Conservation (phyloP, 2,113 vertebrate species). For the Callocephalon fimbriatum region DNA sequence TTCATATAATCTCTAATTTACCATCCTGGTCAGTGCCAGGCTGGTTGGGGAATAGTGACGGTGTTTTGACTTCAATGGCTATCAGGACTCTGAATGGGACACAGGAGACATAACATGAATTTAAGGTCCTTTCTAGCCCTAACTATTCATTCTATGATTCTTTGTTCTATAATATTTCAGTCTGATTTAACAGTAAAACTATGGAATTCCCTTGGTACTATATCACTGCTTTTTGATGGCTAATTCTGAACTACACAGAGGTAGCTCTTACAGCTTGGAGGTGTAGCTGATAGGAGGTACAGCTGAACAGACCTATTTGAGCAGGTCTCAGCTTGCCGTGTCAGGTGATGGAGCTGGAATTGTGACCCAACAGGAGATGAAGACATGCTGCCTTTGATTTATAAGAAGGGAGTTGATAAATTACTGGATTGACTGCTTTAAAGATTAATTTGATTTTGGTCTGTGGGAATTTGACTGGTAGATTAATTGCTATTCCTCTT, state of each 20-base stretch:
- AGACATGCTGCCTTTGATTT: background rate
- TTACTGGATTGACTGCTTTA: background rate
- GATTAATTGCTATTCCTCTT: background rate
- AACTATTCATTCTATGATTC: background rate
- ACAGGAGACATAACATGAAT: background rate
- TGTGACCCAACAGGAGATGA: background rate
- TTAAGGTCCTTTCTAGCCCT: background rate
- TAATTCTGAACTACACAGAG: background rate
- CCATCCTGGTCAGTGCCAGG: background rate
- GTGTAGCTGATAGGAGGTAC: background rate
- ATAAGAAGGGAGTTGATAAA: background rate
- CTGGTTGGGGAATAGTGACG: background rate
- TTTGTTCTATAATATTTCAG: background rate
- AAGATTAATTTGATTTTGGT: background rate
- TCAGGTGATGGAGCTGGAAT: background rate
- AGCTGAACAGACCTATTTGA: background rate
- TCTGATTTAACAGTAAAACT: background rate
- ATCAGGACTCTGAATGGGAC: background rate
- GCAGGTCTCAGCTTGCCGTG: background rate
- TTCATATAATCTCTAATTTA: background rate
- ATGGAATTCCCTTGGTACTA: background rate
- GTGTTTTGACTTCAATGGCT: background rate
- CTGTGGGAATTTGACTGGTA: background rate
- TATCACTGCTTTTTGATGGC: background rate
- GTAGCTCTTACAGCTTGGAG: background rate